phyloP scores from a whole-genome alignment of 1,140 invertebrate species.

The Pseudomyrmex flavicornis region DNA sequence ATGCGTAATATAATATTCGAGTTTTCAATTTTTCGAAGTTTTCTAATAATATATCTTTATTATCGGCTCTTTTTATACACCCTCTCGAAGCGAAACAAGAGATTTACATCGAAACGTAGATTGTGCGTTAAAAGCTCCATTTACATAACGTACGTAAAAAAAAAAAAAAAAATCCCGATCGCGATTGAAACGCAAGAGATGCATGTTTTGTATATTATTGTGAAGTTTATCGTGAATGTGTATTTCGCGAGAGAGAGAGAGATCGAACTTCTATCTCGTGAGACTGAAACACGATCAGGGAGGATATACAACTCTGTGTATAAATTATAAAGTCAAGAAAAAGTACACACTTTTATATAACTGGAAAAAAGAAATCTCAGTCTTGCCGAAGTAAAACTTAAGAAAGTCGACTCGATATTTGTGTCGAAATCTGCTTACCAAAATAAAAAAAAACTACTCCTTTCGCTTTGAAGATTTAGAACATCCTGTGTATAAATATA shows the following conservation, averaged over 20 bases:
- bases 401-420: background rate
- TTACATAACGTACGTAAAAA: conserved; percentile 33
- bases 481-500: conserved; percentile 7
- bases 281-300: conserved; percentile 56
- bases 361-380: background rate
- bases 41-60: conserved; percentile 64
- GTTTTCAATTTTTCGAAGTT: conserved; percentile 55
- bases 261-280: conserved; percentile 63
- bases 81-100: conserved; percentile 48
- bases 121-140: conserved; percentile 33
- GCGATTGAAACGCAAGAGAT: background rate
- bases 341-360: background rate
- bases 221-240: conserved; percentile 31
- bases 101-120: conserved; percentile 68
- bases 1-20: conserved; percentile 11
- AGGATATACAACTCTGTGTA: background rate
- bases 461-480: conserved; percentile 3
- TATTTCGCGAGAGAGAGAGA: conserved; percentile 35
- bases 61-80: conserved; percentile 68
- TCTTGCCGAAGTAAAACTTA: background rate
- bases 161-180: background rate
- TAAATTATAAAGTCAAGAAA: background rate
- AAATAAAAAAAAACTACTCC: background rate
- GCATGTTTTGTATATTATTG: conserved; percentile 12
- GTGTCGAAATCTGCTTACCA: background rate